phyloP scores from a whole-genome alignment of 2,113 vertebrate genomes.

The Engystomops pustulosus region DNA sequence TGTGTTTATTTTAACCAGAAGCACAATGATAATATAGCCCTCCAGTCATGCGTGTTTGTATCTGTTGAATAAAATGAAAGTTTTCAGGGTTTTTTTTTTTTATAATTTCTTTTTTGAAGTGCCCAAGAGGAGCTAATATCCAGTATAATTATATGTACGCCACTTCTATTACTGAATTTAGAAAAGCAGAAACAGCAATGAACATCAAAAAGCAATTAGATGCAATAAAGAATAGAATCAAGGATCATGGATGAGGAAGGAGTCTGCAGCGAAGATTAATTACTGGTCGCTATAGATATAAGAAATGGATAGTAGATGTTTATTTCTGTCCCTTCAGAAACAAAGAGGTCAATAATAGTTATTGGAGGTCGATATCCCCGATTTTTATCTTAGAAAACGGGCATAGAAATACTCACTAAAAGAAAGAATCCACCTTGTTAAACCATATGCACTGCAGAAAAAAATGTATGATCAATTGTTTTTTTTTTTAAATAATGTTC shows the following conservation, averaged over 20 bases:
- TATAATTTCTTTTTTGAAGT: constrained; percentile 42
- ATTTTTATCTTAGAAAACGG: not conserved
- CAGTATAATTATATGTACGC: constrained; percentile 50
- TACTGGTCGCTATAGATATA: not conserved
- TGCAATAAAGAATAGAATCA: constrained; percentile 26
- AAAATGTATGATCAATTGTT: too few relatives aligned
- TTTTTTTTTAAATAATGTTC: too few relatives aligned
- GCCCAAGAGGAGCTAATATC: constrained; percentile 47
- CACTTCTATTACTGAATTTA: constrained; percentile 48
- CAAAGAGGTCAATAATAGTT: too few relatives aligned
- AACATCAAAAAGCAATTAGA: constrained; percentile 58
- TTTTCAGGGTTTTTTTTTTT: not conserved
- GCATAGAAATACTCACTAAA: too few relatives aligned
- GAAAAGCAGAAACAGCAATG: constrained; percentile 29
- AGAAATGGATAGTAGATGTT: not conserved
- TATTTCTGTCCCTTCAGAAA: not conserved
- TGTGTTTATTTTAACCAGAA: constrained; percentile 57
- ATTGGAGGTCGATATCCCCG: not conserved
- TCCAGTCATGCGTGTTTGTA: constrained; percentile 46
- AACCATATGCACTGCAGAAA: too few relatives aligned
- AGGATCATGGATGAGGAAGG: constrained; percentile 17
- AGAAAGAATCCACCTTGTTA: too few relatives aligned
- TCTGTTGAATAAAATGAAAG: constrained; percentile 48
- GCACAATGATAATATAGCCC: constrained; percentile 55
- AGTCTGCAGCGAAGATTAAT: not conserved